These are phyloP conservation scores for Cataglyphis albicans DNA, from an alignment of 2,888 invertebrate genomes.

Conservation along the genomic window DNA sequence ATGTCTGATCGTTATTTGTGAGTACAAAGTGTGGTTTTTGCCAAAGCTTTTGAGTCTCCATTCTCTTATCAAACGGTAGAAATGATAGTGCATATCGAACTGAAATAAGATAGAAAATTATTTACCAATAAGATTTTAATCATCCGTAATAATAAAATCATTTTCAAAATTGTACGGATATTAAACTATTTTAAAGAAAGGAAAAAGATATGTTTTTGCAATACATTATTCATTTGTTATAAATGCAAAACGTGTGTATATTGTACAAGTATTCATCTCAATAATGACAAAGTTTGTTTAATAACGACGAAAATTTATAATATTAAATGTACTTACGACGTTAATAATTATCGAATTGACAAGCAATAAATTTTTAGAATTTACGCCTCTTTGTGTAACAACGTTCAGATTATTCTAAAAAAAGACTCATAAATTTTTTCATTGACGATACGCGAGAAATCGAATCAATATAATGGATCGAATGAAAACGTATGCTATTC, in stretches of 20 bases:
- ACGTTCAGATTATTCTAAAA: not conserved
- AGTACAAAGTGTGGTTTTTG: constrained; percentile 74
- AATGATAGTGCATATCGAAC: constrained; percentile 25
- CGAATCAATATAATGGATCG: constrained; percentile 27
- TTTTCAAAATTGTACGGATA: not conserved
- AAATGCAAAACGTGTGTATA: not conserved
- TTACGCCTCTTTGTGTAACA: not conserved
- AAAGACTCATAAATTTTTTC: constrained; percentile 23
- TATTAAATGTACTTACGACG: constrained; percentile 1
- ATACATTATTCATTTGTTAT: not conserved
- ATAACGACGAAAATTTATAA: not conserved
- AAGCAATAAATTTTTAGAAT: not conserved
- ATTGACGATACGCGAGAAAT: constrained; percentile 22
- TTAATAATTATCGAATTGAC: constrained; percentile 2
- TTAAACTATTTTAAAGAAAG: not conserved
- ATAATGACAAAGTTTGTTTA: not conserved
- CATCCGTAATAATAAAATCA: not conserved
- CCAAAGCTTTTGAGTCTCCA: constrained; percentile 47
- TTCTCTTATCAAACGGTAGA: constrained; percentile 16
- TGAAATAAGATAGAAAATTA: not conserved
- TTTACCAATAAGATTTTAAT: not conserved
- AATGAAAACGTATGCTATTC: constrained; percentile 36
- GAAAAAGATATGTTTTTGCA: not conserved
- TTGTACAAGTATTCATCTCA: not conserved
- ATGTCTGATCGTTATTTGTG: constrained; percentile 82